Evolutionary conservation across 1,140 invertebrate species (phyloP).

Genomic region (Drosophila kohkoa): DNA sequence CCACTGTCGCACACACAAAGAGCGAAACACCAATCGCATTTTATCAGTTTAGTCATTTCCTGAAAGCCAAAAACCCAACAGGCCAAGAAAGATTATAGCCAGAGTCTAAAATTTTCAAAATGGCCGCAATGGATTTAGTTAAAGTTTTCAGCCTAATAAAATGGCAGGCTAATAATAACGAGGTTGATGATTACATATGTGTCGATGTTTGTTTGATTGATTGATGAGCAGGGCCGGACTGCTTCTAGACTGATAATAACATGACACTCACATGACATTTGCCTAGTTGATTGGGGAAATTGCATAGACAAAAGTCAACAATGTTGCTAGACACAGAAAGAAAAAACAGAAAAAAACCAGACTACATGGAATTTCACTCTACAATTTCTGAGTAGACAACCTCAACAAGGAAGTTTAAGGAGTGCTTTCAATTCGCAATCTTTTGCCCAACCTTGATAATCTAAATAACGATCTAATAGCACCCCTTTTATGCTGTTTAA

Average conservation of each 20-base stretch:
- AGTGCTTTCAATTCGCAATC: neutral
- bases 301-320: slow-evolving; percentile 42
- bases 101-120: slow-evolving; percentile 37
- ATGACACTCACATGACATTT: slow-evolving; percentile 49
- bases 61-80: slow-evolving; percentile 24
- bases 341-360: neutral
- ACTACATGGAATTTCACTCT: neutral
- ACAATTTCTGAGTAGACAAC: neutral
- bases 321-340: slow-evolving; percentile 14
- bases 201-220: slow-evolving; percentile 12
- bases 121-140: slow-evolving; percentile 29
- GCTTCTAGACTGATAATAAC: slow-evolving; percentile 52
- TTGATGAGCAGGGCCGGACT: slow-evolving; percentile 36
- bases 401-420: neutral
- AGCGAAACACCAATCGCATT: slow-evolving; percentile 27
- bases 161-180: neutral
- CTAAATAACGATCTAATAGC: neutral
- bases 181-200: slow-evolving; percentile 20
- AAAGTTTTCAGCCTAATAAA: slow-evolving; percentile 9
- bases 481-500: neutral
- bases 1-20: slow-evolving; percentile 2
- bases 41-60: slow-evolving; percentile 70
- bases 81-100: slow-evolving; percentile 47
- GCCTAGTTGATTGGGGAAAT: slow-evolving; percentile 34
- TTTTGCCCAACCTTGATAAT: neutral